These are phyloP conservation scores for fruit fly (Drosophila melanogaster) DNA, from an alignment of 1,140 invertebrate species.

Conservation along the genomic window Release_6_plus_ISO1_MT NT_033779.5:3101001-3101500, in stretches of 20 bases:
- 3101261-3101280: slow-evolving; percentile 63
- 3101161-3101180: slow-evolving; percentile 55
- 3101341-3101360: slow-evolving; percentile 65
- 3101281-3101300: not conserved
- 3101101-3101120: slow-evolving; percentile 5
- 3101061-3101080: not conserved
- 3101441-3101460: slow-evolving; percentile 65
- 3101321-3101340: slow-evolving; percentile 65
- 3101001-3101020: too few relatives aligned
- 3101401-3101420: slow-evolving; percentile 67
- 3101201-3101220: slow-evolving; percentile 69
- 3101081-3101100: not conserved
- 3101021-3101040: too few relatives aligned
- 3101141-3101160: slow-evolving; percentile 72
- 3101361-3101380: slow-evolving; percentile 54
- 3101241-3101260: slow-evolving; percentile 57
- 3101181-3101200: slow-evolving; percentile 4
- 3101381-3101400: slow-evolving; percentile 26
- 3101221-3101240: slow-evolving; percentile 62
- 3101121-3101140: slow-evolving; percentile 51
- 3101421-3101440: slow-evolving; percentile 35
- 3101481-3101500: slow-evolving; percentile 2
- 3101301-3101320: slow-evolving; percentile 47
- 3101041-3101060: too few relatives aligned
- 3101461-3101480: slow-evolving; percentile 62